Evolutionary conservation across 2,113 vertebrate species (phyloP).

Genomic region (Girardinichthys multiradiatus): DNA sequence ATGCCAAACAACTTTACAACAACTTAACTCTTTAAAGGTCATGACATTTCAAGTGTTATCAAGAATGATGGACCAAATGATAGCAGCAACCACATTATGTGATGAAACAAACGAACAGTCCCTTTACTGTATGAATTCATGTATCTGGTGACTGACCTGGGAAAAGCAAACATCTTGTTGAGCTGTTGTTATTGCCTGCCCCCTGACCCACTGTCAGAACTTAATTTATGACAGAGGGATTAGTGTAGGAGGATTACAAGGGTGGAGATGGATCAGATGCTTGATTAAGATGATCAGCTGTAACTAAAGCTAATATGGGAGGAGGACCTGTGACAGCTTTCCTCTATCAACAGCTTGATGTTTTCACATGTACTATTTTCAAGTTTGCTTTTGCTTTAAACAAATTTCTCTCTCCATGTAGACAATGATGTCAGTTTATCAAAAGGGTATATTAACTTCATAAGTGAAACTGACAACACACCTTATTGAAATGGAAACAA

Average conservation of each 20-base stretch:
- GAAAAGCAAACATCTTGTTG: neutral
- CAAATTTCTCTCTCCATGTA: neutral
- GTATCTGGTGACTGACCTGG: neutral
- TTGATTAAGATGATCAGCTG: slow-evolving; percentile 31
- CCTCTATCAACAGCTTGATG: neutral
- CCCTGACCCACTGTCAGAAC: slow-evolving; percentile 1
- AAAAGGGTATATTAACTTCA: neutral
- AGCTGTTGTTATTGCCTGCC: neutral
- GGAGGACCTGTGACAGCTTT: neutral
- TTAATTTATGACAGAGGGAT: slow-evolving; percentile 17
- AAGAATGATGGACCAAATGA: slow-evolving; percentile 7
- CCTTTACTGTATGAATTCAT: neutral
- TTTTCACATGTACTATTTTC: neutral
- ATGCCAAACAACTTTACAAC: slow-evolving; percentile 45
- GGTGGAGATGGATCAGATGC: slow-evolving; percentile 51
- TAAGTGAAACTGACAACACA: slow-evolving; percentile 1
- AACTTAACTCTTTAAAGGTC: slow-evolving; percentile 57
- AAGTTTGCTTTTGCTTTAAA: neutral
- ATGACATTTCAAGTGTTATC: slow-evolving; percentile 60
- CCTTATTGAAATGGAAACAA: neutral
- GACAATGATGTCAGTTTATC: slow-evolving; percentile 6
- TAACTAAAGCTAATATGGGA: slow-evolving; percentile 11
- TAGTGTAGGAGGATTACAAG: slow-evolving; percentile 55
- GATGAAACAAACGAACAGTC: neutral
- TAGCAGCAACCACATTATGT: slow-evolving; percentile 1